These are phyloP conservation scores for Hydriomena furcata DNA, from an alignment of 2,888 invertebrate species.

Conservation along the genomic window DNA sequence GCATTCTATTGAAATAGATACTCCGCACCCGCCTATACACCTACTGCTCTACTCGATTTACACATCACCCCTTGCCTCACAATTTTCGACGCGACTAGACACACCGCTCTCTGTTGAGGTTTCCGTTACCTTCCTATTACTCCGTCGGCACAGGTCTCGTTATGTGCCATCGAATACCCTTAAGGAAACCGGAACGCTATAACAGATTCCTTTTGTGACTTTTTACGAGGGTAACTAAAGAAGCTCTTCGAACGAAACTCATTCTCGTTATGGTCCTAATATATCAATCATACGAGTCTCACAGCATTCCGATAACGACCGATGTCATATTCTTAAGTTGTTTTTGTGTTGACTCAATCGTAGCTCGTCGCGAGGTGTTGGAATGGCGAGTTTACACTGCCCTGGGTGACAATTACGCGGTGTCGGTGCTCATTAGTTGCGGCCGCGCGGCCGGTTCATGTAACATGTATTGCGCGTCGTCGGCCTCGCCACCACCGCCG, in stretches of 20 bases:
- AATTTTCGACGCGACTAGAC: conserved; percentile 54
- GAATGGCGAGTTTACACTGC: conserved; percentile 51
- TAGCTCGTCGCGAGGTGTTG: conserved; percentile 43
- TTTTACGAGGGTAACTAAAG: conserved; percentile 39
- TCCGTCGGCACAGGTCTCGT: conserved; percentile 28
- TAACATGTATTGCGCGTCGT: conserved; percentile 78
- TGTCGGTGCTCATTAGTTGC: conserved; percentile 72
- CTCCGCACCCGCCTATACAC: conserved; percentile 62
- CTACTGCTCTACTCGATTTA: conserved; percentile 65
- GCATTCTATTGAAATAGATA: conserved; percentile 80
- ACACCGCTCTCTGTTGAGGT: conserved; percentile 43
- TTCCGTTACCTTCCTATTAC: conserved; percentile 43
- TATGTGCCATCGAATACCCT: conserved; percentile 25
- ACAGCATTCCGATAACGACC: conserved; percentile 50
- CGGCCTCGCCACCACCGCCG: conserved; percentile 45
- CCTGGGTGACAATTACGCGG: conserved; percentile 71
- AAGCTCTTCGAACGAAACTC: conserved; percentile 42
- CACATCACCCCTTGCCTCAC: conserved; percentile 58
- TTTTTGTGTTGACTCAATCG: conserved; percentile 66
- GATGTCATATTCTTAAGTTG: conserved; percentile 54
- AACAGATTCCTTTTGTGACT: conserved; percentile 31
- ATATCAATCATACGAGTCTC: conserved; percentile 56
- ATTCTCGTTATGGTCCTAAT: conserved; percentile 54
- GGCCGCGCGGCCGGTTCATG: conserved; percentile 70
- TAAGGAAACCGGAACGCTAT: conserved; percentile 23